phyloP scores from a whole-genome alignment of 2,797 vertebrate species.

The Kryptolebias ocellatus region DNA sequence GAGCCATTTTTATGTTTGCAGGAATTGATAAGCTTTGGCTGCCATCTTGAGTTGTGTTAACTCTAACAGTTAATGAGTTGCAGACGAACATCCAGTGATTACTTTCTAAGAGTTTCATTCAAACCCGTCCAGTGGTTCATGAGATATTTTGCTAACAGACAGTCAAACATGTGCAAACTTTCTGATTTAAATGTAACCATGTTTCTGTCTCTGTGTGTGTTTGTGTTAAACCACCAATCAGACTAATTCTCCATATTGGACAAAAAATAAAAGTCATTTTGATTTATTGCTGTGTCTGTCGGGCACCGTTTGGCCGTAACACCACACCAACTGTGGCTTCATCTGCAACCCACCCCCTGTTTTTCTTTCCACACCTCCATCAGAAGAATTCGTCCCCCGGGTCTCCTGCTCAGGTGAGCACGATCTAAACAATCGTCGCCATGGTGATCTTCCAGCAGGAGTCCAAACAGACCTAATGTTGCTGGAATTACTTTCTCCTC shows the following conservation, averaged over 20 bases:
- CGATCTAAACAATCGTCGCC: slow-evolving; percentile 46
- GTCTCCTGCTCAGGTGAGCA: slow-evolving; percentile 55
- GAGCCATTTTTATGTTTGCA: no score
- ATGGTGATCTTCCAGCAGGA: slow-evolving; percentile 54
- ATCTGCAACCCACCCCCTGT: slow-evolving; percentile 41
- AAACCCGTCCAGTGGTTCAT: no score
- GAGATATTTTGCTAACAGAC: no score
- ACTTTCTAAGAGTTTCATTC: no score
- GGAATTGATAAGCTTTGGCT: no score
- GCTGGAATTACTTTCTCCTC: slow-evolving; percentile 2
- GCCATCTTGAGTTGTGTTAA: no score
- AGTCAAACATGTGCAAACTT: no score
- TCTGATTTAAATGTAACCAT: neutral
- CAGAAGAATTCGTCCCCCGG: slow-evolving; percentile 29
- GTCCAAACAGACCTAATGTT: slow-evolving; percentile 53
- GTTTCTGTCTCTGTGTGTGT: neutral
- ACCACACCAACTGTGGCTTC: slow-evolving; percentile 68
- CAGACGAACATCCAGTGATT: no score
- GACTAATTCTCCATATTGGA: slow-evolving; percentile 52
- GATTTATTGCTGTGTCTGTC: slow-evolving; percentile 52
- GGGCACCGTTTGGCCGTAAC: slow-evolving; percentile 55
- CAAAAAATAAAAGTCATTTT: slow-evolving; percentile 39
- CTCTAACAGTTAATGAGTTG: no score
- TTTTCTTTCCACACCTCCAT: slow-evolving; percentile 20
- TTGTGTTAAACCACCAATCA: slow-evolving; percentile 29